phyloP scores from a whole-genome alignment of 2,113 vertebrate genomes.

The Lasiurus cinereus region DNA sequence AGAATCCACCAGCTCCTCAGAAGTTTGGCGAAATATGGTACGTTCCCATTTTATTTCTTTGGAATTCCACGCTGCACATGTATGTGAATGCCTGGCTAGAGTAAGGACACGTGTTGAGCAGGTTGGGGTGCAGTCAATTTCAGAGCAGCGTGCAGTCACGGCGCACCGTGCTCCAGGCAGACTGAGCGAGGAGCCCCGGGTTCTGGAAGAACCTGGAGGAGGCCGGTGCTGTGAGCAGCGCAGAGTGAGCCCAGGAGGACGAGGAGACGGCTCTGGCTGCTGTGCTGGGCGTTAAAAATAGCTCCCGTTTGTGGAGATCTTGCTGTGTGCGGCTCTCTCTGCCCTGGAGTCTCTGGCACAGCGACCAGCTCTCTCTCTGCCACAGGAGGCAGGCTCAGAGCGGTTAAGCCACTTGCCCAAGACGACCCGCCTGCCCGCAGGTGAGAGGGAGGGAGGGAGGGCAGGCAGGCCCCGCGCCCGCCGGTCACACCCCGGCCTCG shows the following conservation, averaged over 20 bases:
- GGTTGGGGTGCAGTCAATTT: background rate
- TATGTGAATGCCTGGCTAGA: slow-evolving; percentile 34
- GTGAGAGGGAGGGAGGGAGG: too few species aligned
- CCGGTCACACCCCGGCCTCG: too few species aligned
- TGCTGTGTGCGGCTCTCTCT: too few species aligned
- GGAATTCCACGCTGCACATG: slow-evolving; percentile 70
- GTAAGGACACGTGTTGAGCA: slow-evolving; percentile 15
- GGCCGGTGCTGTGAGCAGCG: background rate
- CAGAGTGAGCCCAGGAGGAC: background rate
- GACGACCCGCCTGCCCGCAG: too few species aligned
- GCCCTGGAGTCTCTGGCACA: too few species aligned
- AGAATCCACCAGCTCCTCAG: slow-evolving; percentile 84
- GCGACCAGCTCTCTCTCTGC: too few species aligned
- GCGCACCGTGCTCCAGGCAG: background rate
- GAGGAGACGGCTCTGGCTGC: background rate
- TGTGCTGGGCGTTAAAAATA: too few species aligned
- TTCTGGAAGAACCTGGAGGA: background rate
- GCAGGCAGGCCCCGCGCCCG: too few species aligned
- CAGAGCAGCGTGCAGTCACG: background rate
- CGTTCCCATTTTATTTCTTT: slow-evolving; percentile 79
- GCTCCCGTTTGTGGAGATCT: too few species aligned
- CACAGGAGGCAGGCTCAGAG: too few species aligned
- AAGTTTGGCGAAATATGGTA: slow-evolving; percentile 89
- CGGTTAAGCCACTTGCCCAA: too few species aligned
- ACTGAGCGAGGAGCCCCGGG: background rate